phyloP scores from a whole-genome alignment of 2,113 vertebrate species.

The Hippocampus comes region DNA sequence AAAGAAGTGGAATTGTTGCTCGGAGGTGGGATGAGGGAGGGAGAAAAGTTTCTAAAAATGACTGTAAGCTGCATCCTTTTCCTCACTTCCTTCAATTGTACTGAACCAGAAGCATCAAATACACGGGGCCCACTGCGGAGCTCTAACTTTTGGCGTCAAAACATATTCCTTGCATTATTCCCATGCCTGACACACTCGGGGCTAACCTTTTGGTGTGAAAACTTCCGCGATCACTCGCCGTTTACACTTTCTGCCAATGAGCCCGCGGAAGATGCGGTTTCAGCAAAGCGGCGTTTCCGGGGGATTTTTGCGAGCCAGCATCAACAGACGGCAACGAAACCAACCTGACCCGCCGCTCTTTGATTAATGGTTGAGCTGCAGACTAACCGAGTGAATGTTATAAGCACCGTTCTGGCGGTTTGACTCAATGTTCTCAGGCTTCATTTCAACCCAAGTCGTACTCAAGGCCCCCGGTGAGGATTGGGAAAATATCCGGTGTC shows the following conservation, averaged over 20 bases:
- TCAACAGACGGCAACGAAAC: background rate
- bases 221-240: background rate
- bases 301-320: background rate
- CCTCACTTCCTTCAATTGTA: constrained; percentile 1
- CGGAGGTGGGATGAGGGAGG: background rate
- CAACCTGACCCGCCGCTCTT: background rate
- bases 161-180: background rate
- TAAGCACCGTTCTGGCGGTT: background rate
- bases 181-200: background rate
- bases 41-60: background rate
- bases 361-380: background rate
- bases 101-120: background rate
- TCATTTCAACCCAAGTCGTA: background rate
- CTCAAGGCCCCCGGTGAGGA: background rate
- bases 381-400: background rate
- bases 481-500: background rate
- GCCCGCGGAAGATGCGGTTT: background rate
- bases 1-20: background rate
- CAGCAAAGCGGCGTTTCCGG: background rate
- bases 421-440: background rate
- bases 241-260: constrained; percentile 3
- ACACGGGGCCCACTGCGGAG: background rate
- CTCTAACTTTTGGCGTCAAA: background rate
- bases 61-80: background rate
- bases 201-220: background rate